Percentiles rank a stretch among this genome's conserved stretches.
Evolutionary conservation across 2,797 vertebrate species (phyloP).

Genomic region (Poecile montanus): DNA sequence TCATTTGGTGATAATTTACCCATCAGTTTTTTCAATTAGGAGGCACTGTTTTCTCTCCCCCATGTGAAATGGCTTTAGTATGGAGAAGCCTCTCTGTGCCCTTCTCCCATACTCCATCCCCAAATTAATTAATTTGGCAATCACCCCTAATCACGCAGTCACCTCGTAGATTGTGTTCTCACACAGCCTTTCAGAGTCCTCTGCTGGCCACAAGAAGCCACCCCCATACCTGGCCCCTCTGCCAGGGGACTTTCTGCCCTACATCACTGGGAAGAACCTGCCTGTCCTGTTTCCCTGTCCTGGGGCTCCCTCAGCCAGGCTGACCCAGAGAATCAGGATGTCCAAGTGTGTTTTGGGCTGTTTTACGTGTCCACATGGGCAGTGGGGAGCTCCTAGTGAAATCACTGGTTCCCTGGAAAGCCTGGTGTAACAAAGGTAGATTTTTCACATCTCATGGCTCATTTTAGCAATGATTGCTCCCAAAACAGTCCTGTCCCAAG

Average conservation of each 20-base stretch:
- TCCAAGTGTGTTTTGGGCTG: rapidly evolving
- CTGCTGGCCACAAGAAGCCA: not conserved
- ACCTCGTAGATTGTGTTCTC: rapidly evolving
- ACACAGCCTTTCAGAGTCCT: not conserved
- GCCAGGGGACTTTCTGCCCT: not conserved
- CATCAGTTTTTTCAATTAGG: not conserved
- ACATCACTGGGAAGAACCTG: rapidly evolving
- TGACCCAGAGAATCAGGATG: too few relatives aligned
- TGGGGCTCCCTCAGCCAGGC: not conserved
- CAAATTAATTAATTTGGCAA: not conserved
- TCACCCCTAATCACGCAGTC: not conserved
- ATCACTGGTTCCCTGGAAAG: not conserved
- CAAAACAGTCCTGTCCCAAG: not conserved
- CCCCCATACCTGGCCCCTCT: rapidly evolving
- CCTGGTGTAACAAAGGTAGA: not conserved
- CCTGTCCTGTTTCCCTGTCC: not conserved
- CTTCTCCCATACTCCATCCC: not conserved
- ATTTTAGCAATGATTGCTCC: not conserved
- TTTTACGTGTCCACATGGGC: not conserved
- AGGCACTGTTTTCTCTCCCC: not conserved
- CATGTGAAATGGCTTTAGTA: not conserved
- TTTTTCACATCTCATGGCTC: not conserved
- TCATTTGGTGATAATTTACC: not conserved
- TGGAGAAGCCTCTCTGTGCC: not conserved
- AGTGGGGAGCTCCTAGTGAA: not conserved